Evolutionary conservation across 2,888 invertebrate genomes (phyloP).

Genomic region (Mimas tiliae): DNA sequence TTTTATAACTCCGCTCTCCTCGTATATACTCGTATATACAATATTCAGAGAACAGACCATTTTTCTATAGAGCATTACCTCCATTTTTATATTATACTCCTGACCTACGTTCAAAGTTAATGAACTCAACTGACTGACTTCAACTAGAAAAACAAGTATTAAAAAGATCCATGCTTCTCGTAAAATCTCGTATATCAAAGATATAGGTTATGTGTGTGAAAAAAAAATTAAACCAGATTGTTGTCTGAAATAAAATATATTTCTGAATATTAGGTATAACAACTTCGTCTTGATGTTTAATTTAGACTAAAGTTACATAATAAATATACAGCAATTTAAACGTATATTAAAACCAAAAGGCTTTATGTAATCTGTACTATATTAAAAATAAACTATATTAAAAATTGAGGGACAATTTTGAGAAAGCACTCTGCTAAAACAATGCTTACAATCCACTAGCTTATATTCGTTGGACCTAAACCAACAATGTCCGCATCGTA

Average conservation of each 20-base stretch:
- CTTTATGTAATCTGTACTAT: background rate
- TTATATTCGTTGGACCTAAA: constrained; percentile 1
- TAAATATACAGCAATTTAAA: background rate
- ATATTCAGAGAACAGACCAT: background rate
- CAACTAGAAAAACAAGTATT: background rate
- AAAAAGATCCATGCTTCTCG: background rate
- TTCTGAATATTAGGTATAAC: background rate
- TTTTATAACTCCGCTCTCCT: background rate
- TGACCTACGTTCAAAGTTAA: constrained; percentile 14
- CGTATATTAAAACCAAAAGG: background rate
- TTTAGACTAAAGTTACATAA: background rate
- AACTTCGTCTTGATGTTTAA: background rate
- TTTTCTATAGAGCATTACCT: background rate
- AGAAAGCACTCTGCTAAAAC: constrained; percentile 12
- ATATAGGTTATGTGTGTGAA: too few relatives aligned
- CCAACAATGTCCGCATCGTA: constrained; percentile 34
- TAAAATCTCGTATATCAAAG: background rate
- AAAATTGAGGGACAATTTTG: background rate
- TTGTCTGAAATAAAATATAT: too few relatives aligned
- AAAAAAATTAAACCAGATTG: too few relatives aligned
- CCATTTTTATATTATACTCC: background rate
- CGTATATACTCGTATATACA: too few relatives aligned
- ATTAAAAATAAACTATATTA: constrained; percentile 2
- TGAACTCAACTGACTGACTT: background rate
- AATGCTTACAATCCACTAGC: background rate